phyloP scores from a whole-genome alignment of 2,113 vertebrate species.

The Rhinopomastus cyanomelas region DNA sequence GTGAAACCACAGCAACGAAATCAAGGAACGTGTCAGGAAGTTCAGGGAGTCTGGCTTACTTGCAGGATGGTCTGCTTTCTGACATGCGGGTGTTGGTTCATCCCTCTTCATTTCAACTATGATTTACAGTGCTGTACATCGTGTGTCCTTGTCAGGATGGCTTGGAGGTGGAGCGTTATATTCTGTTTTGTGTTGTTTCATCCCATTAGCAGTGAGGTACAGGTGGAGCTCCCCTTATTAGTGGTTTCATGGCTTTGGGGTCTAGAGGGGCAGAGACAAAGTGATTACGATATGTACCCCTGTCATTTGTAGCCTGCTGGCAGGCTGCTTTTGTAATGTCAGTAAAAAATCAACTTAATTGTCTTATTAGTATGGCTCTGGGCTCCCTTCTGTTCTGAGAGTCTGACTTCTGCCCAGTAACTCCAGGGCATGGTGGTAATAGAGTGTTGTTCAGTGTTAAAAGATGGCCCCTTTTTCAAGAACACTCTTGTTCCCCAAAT shows the following conservation, averaged over 20 bases:
- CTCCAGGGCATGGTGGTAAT: background rate
- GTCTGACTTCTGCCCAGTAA: background rate
- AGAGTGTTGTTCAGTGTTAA: background rate
- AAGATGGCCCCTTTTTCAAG: background rate
- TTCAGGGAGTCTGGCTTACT: no score
- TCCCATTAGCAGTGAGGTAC: background rate
- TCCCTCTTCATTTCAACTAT: background rate
- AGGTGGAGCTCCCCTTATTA: background rate
- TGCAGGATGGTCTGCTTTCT: no score
- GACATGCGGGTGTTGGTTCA: background rate
- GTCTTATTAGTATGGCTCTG: background rate
- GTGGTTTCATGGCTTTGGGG: background rate
- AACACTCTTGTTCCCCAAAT: background rate
- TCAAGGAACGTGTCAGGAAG: no score
- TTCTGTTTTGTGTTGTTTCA: background rate
- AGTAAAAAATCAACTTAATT: background rate
- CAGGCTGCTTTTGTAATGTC: background rate
- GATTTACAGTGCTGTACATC: background rate
- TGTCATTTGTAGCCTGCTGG: background rate
- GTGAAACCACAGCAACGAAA: no score
- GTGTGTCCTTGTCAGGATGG: accelerated
- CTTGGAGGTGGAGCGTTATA: accelerated
- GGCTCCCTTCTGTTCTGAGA: accelerated
- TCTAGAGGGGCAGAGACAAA: background rate
- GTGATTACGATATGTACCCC: background rate